Percentiles rank a stretch among this genome's conserved stretches.
phyloP scores from a whole-genome alignment of 2,888 invertebrate genomes.

The Melanotus villosus region DNA sequence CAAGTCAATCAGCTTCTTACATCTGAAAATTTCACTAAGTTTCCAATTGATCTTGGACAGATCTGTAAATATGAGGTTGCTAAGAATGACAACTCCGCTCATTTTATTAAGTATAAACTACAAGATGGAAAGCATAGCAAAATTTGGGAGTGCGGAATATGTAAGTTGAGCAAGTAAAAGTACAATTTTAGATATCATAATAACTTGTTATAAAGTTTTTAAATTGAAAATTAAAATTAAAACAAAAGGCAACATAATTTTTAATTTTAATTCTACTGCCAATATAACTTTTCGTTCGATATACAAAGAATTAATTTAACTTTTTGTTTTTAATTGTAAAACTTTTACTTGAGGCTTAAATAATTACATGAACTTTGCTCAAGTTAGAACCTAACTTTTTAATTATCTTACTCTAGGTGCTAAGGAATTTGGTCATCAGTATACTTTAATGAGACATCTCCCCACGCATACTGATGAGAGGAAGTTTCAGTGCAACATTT shows the following conservation, averaged over 20 bases:
- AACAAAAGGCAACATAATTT: too few relatives aligned
- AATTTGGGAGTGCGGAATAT: slow-evolving; percentile 83
- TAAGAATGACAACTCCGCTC: slow-evolving; percentile 61
- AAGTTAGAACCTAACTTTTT: slow-evolving; percentile 3
- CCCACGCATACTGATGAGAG: slow-evolving; percentile 85
- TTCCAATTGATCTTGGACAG: slow-evolving; percentile 37
- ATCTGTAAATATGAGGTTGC: slow-evolving; percentile 43
- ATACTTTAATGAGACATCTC: slow-evolving; percentile 82
- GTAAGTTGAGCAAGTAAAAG: slow-evolving; percentile 73
- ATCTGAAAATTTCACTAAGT: slow-evolving; percentile 19
- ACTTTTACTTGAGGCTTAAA: too few relatives aligned
- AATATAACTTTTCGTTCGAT: too few relatives aligned
- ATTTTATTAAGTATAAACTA: slow-evolving; percentile 78
- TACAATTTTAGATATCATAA: too few relatives aligned
- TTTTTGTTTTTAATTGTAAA: neutral
- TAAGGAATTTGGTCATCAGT: slow-evolving; percentile 83
- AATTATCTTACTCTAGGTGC: slow-evolving; percentile 70
- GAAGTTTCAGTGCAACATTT: slow-evolving; percentile 81
- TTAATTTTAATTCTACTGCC: too few relatives aligned
- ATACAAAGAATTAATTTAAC: too few relatives aligned
- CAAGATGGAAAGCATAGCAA: slow-evolving; percentile 78
- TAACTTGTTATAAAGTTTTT: too few relatives aligned
- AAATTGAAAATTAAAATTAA: too few relatives aligned
- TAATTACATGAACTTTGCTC: too few relatives aligned
- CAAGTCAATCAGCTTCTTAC: slow-evolving; percentile 50